Evolutionary conservation across 1,140 invertebrate genomes (phyloP), one percentile per base, ranked within the genome.

Genomic region (Mesaphorura yosii): DNA sequence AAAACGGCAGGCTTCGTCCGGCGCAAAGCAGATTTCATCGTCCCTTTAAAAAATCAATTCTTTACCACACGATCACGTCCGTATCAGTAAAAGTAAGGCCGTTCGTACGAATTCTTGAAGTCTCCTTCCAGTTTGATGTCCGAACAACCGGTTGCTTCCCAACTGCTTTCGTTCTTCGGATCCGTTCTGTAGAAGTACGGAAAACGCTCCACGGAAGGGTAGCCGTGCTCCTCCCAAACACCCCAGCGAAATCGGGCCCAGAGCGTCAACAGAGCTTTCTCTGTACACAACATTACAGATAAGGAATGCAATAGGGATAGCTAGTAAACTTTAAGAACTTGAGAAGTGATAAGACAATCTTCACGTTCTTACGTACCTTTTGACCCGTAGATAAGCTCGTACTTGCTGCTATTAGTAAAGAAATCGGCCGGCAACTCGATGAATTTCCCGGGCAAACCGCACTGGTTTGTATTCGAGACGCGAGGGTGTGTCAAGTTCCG

Each of bases 211-310:
- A 46, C 47, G 28, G 19, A 46, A 3, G 25, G 47, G 27, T n/a
- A 54, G 3, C 57, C 57, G 37, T 53, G 50, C 39, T 54, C 51
- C 27, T 54, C 47, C 17, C 26, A 40, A n/a, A 53, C 51, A 29
- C 57, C 57, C 22, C 14, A 58, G 1, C 57, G 40, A 34, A 28
- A 54, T 3, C 57, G 39, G 22, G 57, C 52, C 51, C 51, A 58
- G n/a, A 39, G 20, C 1, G 20, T 42, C 17, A 58, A 4, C 0
- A 58, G 31, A 7, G 34, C 57, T 41, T 53, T 58, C 27, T 44
- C 50, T 57, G 46, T 37, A n/a, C n/a, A n/a, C n/a, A n/a, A n/a
- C 19, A 29, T 29, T 38, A 26, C 7, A 25, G 34, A 12, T 12
- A 17, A 42, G 10, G 19, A 19, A 42, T 12, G n/a, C n/a, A n/a